phyloP scores from a whole-genome alignment of 2,797 vertebrate species.

The Notoglanidium macrostoma region DNA sequence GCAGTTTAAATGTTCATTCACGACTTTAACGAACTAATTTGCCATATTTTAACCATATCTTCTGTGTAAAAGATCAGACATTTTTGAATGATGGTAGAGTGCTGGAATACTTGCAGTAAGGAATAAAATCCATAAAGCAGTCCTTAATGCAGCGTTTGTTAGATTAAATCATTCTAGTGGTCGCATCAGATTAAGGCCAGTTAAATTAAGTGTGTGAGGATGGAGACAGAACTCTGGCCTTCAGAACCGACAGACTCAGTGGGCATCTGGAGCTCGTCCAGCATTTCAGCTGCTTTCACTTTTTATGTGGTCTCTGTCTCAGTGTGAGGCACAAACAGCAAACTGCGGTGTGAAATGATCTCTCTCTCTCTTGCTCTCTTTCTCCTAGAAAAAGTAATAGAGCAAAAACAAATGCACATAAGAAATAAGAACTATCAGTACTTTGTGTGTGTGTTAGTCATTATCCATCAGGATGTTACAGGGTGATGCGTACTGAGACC shows the following conservation, averaged over 20 bases:
- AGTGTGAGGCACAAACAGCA: neutral
- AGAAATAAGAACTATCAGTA: neutral
- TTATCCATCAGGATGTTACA: neutral
- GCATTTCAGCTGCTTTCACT: neutral
- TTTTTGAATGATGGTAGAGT: neutral
- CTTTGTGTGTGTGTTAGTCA: neutral
- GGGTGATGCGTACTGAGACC: neutral
- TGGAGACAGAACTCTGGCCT: constrained; percentile 1
- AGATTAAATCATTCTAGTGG: neutral
- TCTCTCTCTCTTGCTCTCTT: neutral
- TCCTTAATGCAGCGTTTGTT: neutral
- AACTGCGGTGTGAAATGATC: neutral
- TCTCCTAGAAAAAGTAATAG: neutral
- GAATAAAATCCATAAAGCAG: neutral
- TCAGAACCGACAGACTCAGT: neutral
- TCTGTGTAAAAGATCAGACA: neutral
- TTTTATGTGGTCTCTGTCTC: neutral
- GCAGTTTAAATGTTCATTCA: neutral
- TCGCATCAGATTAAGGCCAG: neutral
- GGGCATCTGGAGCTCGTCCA: neutral
- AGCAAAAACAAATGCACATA: neutral
- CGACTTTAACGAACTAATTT: neutral
- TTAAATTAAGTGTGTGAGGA: neutral
- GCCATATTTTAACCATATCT: neutral
- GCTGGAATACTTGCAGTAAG: neutral